Evolutionary conservation across 1,140 invertebrate species (phyloP), one percentile per base, ranked within the genome.

Genomic region (Psix sp.): DNA sequence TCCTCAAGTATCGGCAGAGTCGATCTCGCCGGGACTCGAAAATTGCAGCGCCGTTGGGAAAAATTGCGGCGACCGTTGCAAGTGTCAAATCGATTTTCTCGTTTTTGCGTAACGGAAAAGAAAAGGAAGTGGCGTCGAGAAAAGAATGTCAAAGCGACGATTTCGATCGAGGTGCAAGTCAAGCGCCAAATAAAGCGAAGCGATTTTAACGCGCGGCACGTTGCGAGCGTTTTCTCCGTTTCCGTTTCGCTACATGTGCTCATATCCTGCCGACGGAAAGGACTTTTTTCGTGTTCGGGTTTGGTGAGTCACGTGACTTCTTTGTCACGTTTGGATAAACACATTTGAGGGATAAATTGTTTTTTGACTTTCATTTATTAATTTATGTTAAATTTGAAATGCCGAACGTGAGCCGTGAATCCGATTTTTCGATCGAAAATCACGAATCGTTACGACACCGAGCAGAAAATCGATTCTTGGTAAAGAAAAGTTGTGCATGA

Each of bases 191-290:
- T 56, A 45, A 43, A 52, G 46, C 36, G 43, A 59, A 18, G 52
- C 20, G 38, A 67, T 83, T 80, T 80, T 72, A 72, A 83, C 68
- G 75, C 81, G 45, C 70, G 52, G 63, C 81, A 82, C 82, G 81
- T 82, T 77, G 62, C 16, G 46, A 68, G 59, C 73, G 77, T 82
- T 82, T 82, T 81, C 81, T 78, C 77, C 66, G 79, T 79, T 82
- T 83, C 82, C 82, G 80, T 72, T 72, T 56, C 20, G 35, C 14
- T 46, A 56, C 40, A 67, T 49, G 48, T 42, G 49, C 54, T 62
- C 49, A 38, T 62, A 56, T 60, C 66, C 66, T 39, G 48, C 35
- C 11, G 16, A 45, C n/a, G n/a, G n/a, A n/a, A n/a, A n/a, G n/a
- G n/a, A n/a, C n/a, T n/a, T n/a, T n/a, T n/a, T n/a, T n/a, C n/a